A percentile compares a stretch with the other conserved stretches of the same genome.
Conservation (phyloP, 2,888 invertebrate genomes). For the Nephrotoma flavescens region DNA sequence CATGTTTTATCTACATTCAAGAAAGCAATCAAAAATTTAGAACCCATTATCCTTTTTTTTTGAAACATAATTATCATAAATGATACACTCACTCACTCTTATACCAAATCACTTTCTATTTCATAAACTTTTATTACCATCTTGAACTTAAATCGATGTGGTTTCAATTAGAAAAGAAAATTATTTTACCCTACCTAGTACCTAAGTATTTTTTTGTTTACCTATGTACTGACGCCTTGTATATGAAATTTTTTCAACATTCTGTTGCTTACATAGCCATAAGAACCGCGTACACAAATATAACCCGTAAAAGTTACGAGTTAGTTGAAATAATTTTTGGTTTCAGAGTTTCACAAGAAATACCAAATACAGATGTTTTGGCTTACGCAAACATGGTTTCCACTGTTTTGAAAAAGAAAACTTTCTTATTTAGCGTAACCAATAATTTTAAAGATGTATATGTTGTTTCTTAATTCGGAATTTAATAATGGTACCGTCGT, state of each 20-base stretch:
- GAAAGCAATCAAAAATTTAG: not conserved
- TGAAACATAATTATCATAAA: not conserved
- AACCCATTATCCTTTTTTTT: not conserved
- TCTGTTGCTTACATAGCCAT: not conserved
- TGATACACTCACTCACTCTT: not conserved
- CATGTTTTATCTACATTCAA: not conserved
- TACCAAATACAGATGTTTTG: not conserved
- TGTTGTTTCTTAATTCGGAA: not conserved
- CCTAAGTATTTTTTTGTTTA: too few species aligned
- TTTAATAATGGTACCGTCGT: not conserved
- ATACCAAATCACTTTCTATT: not conserved
- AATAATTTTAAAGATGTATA: not conserved
- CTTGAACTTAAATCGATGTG: not conserved
- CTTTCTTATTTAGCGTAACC: not conserved
- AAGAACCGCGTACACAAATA: not conserved
- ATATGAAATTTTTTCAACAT: not conserved
- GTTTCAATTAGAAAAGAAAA: not conserved
- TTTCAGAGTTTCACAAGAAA: not conserved
- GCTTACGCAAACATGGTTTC: not conserved
- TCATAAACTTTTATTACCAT: not conserved
- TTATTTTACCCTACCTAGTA: not conserved
- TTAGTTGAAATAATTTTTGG: not conserved
- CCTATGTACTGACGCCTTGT: too few species aligned
- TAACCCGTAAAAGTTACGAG: not conserved
- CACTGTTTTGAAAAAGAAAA: not conserved